Evolutionary conservation across 2,797 vertebrate species (phyloP), one percentile per base, ranked within the genome.

Genomic region (Melopsittacus undulatus): DNA sequence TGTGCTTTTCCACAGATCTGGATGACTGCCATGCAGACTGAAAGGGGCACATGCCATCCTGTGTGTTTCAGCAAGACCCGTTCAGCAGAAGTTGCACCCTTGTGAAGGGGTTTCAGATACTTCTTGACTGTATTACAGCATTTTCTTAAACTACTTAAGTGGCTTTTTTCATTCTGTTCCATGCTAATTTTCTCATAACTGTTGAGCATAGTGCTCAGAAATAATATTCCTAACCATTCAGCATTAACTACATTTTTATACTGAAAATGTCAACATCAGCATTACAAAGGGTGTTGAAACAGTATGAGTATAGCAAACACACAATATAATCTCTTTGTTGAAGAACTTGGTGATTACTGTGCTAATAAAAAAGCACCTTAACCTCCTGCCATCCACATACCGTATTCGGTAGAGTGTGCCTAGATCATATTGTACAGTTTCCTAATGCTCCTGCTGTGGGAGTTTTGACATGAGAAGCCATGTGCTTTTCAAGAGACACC

Each of bases 1-100:
- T 11, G 12, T 51, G 42, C 29, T 79, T 12, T 79, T 75, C n/a
- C 27, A 40, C 24, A 46, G 36, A 30, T 40, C 32, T 34, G 48
- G 63, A 30, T 21, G 34, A 22, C 15, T 36, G 32, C 36, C 0
- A 0, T n/a, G 48, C 12, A 59, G 26, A 11, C 16, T 38, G 26
- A 11, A 49, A 45, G 40, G 32, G 18, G 18, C 23, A 38, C 4
- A 29, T 29, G 34, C 3, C 6, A 29, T 7, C 23, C n/a, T 43
- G 10, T 0, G 1, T 24, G 29, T 75, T 81, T 75, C 48, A 63
- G 11, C 32, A 57, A 36, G 13, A 32, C 11, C 20, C 6, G 6
- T 5, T 72, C 67, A 78, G 30, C 9, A 73, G 15, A 13, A 62
- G 7, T 32, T 72, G 16, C 32, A 46, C 7, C 5, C 17, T 56